phyloP scores from a whole-genome alignment of 1,140 invertebrate species.

The Gyrodactylus bullatarudis region DNA sequence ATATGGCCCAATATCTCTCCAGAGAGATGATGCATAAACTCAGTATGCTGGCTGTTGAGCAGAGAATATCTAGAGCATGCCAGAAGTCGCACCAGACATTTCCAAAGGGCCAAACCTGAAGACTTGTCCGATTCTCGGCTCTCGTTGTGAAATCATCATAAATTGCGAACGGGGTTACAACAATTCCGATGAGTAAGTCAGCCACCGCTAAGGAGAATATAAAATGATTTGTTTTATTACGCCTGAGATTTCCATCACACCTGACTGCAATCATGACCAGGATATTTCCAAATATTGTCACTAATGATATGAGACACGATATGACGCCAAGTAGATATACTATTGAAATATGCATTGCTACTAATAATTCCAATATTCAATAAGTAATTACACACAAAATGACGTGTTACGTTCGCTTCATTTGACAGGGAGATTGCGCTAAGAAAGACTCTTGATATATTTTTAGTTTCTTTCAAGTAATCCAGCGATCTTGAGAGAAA shows the following conservation, averaged over 20 bases:
- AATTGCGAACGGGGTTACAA: constrained; percentile 31
- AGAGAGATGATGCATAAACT: constrained; percentile 77
- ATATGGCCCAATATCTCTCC: constrained; percentile 39
- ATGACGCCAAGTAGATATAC: background rate
- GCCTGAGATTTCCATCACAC: background rate
- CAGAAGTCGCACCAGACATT: constrained; percentile 68
- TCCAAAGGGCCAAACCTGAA: constrained; percentile 38
- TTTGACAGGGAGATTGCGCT: no score
- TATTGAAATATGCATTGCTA: background rate
- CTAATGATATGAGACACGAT: background rate
- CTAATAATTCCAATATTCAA: no score
- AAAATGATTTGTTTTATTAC: background rate
- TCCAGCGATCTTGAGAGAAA: no score
- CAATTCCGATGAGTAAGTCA: constrained; percentile 34
- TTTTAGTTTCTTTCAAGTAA: no score
- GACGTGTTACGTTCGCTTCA: no score
- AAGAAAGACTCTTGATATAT: no score
- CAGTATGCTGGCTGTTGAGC: constrained; percentile 75
- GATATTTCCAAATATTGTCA: constrained; percentile 1
- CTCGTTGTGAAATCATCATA: background rate
- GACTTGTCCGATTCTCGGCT: background rate
- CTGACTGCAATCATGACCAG: background rate
- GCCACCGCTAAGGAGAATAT: constrained; percentile 23
- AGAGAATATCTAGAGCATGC: constrained; percentile 75
- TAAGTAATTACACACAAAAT: no score